Evolutionary conservation across 2,797 vertebrate genomes (phyloP).

Genomic region (Acridotheres tristis): DNA sequence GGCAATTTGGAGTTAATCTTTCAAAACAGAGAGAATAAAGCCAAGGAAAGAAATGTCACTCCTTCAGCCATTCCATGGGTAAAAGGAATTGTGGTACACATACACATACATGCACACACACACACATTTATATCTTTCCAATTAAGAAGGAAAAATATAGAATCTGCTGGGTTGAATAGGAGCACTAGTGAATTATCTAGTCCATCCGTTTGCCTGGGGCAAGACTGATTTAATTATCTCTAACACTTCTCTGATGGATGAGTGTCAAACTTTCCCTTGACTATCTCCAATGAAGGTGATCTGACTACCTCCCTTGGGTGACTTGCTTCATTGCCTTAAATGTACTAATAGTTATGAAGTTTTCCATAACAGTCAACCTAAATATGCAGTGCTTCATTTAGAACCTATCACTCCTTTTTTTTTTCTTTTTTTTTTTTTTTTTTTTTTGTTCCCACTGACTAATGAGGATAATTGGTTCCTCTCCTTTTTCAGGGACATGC

Average conservation of each 20-base stretch:
- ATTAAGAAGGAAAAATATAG: constrained; percentile 53
- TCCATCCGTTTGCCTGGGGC: constrained; percentile 52
- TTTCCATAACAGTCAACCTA: constrained; percentile 54
- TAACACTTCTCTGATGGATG: constrained; percentile 58
- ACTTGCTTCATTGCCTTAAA: constrained; percentile 59
- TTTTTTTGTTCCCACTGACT: constrained; percentile 3
- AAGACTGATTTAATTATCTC: constrained; percentile 65
- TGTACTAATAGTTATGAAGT: constrained; percentile 55
- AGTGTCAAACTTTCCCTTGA: constrained; percentile 61
- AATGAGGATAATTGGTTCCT: constrained; percentile 65
- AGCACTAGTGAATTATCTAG: constrained; percentile 50
- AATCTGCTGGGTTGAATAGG: constrained; percentile 46
- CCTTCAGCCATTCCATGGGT: not conserved
- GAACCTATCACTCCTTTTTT: not conserved
- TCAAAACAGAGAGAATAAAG: not conserved
- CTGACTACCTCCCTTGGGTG: constrained; percentile 55
- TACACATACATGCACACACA: not conserved
- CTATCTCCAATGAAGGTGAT: constrained; percentile 64
- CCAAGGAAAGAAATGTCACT: not conserved
- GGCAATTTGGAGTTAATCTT: not conserved
- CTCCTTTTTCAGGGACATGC: constrained; percentile 51
- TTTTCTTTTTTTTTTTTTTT: accelerated
- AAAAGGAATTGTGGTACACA: not conserved
- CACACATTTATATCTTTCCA: not conserved
- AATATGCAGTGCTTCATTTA: constrained; percentile 50